Base-by-base conservation (phyloP, 1,140 invertebrate genomes). In the Globodera ellingtonae region DNA sequence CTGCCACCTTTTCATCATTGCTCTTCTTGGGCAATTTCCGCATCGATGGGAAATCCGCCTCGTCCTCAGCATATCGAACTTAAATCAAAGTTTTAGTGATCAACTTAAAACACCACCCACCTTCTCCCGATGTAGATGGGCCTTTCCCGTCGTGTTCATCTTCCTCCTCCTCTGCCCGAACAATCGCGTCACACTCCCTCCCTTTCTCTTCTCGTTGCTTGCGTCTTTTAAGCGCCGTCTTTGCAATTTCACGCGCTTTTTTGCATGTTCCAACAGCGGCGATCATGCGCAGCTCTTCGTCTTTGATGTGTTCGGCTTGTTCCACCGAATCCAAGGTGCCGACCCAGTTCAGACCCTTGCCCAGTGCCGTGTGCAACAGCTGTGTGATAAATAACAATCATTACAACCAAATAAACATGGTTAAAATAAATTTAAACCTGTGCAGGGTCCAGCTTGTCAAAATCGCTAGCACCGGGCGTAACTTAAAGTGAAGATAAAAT, bases 371-470 rank as follows among this genome's bases (percentile, higher is more conserved):
- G 52, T 89, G 86, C 21, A 89, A 62, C 47, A 89, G 72, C 84
- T 88, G 35, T 78, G 18, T 79, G 65, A 18, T 44, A 66, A 21
- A 9, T 13, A 8, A 66, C 47, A 44, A 15, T 66, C 74, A n/a
- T 13, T 35, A 44, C n/a, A 78, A 80, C 35, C 35, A 35, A 35
- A 35, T 35, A 35, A 35, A 35, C 35, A 35, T 35, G 35, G 35
- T 35, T 35, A 35, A 35, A 35, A 35, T 48, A 67, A 46, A 65
- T 74, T 74, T 35, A 35, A 35, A 87, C 87, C 79, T 88, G 87
- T 81, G 87, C 81, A 21, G 87, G 87, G 75, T 88, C 87, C 13
- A 88, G 73, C 62, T 86, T 84, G 77, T 88, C 85, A 73, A 83
- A 88, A 50, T 84, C 82, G 24, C 86, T 80, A n/a, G 85, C 88